A percentile compares a stretch with the other conserved stretches of the same genome.
These are phyloP conservation scores for human DNA, from an alignment of 2,113 vertebrate genomes.

Conservation along the genomic window GRCh38 chr1:109993001-109993500, in stretches of 20 bases:
- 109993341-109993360: not conserved
- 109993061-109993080: constrained; percentile 21
- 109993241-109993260: not conserved
- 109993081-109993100: not conserved
- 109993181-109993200: not conserved
- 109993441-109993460: not conserved
- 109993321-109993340: constrained; percentile 25
- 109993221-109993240: not conserved
- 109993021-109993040: not conserved
- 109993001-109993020: not conserved
- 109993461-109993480: not conserved
- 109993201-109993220: not conserved
- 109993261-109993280: not conserved
- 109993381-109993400: not conserved
- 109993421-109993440: not conserved
- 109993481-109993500: not conserved
- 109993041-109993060: constrained; percentile 48
- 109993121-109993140: not conserved
- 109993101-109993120: constrained; percentile 30
- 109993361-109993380: constrained; percentile 36
- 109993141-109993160: not conserved
- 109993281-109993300: constrained; percentile 24
- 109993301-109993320: not conserved
- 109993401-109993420: not conserved
- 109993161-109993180: not conserved